These are phyloP conservation scores for Junco hyemalis DNA, from an alignment of 2,113 vertebrate genomes.

Conservation along the genomic window DNA sequence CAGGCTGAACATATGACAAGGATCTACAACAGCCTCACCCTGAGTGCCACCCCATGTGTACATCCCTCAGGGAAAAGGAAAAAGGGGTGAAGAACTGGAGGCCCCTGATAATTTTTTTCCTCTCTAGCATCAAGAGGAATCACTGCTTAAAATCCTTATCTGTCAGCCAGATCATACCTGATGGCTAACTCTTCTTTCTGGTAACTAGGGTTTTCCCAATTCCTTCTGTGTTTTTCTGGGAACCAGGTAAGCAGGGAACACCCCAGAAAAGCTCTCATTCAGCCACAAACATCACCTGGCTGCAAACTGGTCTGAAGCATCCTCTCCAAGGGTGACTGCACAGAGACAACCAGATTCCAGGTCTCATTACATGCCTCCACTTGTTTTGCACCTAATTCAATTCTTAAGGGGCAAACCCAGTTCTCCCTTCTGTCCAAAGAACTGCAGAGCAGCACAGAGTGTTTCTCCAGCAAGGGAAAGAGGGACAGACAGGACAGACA, in stretches of 20 bases:
- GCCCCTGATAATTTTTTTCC: neutral
- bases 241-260: neutral
- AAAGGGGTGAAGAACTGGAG: neutral
- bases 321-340: neutral
- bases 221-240: neutral
- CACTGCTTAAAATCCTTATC: neutral
- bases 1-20: neutral
- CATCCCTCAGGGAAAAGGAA: neutral
- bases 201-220: neutral
- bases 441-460: neutral
- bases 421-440: neutral
- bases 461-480: neutral
- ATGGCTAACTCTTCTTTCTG: neutral
- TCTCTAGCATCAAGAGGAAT: neutral
- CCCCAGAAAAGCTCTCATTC: neutral
- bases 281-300: neutral
- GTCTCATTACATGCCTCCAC: neutral
- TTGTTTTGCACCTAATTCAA: neutral
- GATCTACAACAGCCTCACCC: neutral
- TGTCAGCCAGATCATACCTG: neutral
- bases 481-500: neutral
- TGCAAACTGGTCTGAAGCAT: fast-evolving
- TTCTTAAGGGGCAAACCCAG: neutral
- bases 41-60: neutral
- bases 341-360: neutral